phyloP scores from a whole-genome alignment of 2,113 vertebrate species.

The Oenanthe melanoleuca region DNA sequence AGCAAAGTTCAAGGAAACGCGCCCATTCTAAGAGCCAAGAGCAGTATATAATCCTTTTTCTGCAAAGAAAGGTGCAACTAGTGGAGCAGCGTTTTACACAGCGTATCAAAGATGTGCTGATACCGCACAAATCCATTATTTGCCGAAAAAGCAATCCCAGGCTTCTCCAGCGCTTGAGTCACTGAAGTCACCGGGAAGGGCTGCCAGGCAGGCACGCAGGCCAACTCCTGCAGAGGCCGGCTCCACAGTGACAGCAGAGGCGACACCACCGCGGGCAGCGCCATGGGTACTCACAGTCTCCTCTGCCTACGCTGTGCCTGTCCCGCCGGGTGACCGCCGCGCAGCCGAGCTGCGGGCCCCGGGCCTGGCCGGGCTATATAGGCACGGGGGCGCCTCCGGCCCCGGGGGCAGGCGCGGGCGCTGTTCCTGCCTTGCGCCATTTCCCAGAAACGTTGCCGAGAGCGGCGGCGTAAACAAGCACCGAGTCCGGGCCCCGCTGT shows the following conservation, averaged over 20 bases:
- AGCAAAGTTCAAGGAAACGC: rapidly evolving
- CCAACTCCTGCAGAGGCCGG: no score
- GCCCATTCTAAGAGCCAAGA: not conserved
- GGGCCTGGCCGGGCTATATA: not conserved
- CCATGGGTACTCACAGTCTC: not conserved
- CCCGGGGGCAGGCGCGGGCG: not conserved
- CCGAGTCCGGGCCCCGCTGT: not conserved
- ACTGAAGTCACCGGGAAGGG: rapidly evolving
- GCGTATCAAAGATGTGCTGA: rapidly evolving
- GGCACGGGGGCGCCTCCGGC: rapidly evolving
- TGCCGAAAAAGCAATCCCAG: not conserved
- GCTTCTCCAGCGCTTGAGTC: rapidly evolving
- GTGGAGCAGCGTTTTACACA: not conserved
- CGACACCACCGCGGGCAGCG: not conserved
- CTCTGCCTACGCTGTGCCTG: rapidly evolving
- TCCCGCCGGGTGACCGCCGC: not conserved
- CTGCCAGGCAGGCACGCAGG: not conserved
- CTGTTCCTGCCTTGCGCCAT: not conserved
- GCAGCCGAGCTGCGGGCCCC: rapidly evolving
- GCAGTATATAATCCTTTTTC: rapidly evolving
- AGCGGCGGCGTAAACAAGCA: not conserved
- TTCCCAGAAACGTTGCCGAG: slow-evolving; percentile 15
- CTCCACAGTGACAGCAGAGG: not conserved
- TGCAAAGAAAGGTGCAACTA: no score
- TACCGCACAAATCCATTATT: rapidly evolving